These are phyloP conservation scores for Ochlodes sylvanus DNA, from an alignment of 2,888 invertebrate species.

Conservation along the genomic window DNA sequence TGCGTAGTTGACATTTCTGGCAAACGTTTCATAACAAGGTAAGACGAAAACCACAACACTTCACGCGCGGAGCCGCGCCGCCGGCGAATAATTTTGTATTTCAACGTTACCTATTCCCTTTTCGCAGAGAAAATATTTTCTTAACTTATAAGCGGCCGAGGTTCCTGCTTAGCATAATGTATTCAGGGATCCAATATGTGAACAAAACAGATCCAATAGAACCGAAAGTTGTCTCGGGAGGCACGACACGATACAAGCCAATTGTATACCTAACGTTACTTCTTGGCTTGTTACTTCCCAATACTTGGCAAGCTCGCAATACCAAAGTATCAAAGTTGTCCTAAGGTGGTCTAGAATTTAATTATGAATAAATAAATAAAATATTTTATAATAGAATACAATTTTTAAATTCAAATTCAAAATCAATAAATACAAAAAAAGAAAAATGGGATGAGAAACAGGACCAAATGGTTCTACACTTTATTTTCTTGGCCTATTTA, in stretches of 20 bases:
- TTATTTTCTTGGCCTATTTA: too few relatives aligned
- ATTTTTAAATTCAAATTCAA: too few relatives aligned
- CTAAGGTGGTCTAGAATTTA: too few relatives aligned
- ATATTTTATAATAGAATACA: too few relatives aligned
- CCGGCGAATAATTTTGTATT: conserved; percentile 22
- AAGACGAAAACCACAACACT: conserved; percentile 6
- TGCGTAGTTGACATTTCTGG: background rate
- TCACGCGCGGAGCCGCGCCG: background rate
- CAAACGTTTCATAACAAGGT: background rate
- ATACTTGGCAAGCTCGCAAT: too few relatives aligned
- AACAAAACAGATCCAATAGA: conserved; percentile 46
- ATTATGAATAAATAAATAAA: too few relatives aligned
- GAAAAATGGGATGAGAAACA: too few relatives aligned
- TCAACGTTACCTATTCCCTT: conserved; percentile 26
- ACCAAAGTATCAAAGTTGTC: too few relatives aligned
- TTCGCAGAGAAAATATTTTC: conserved; percentile 44
- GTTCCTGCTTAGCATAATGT: conserved; percentile 48
- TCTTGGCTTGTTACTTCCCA: background rate
- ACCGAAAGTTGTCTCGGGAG: conserved; percentile 41
- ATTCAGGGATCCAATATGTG: conserved; percentile 51
- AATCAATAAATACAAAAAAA: too few relatives aligned
- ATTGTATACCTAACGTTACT: conserved; percentile 10
- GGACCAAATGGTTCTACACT: too few relatives aligned
- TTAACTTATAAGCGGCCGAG: conserved; percentile 45
- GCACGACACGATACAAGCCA: conserved; percentile 25